Evolutionary conservation across 2,113 vertebrate genomes (phyloP), one percentile per base, ranked within the genome.

Genomic region (Hippocampus guttulatus): DNA sequence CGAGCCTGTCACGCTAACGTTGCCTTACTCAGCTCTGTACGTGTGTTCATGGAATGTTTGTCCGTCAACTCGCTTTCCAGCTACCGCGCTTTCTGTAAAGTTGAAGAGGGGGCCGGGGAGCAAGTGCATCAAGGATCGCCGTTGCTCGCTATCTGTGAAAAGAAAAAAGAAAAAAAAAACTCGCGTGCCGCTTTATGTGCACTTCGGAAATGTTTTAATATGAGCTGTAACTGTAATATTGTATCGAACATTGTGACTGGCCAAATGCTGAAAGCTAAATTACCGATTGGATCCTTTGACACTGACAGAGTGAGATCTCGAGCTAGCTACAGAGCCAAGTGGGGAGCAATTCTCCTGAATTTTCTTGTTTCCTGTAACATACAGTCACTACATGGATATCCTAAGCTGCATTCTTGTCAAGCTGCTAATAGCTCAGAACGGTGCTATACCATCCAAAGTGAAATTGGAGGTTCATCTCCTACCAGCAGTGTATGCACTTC

Each of bases 401-500:
- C 85, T 87, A 88, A 91, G 87, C 88, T 90, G 91, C 90, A 89
- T 91, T 87, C 87, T 89, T 89, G 85, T 88, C 78, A 88, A 89
- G 91, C 89, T 91, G 90, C 90, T 92, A 90, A 87, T 85, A 88
- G 86, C 88, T 77, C 81, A 77, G 87, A 90, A 89, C 85, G 90
- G 89, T 92, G 91, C 88, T 90, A 90, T 88, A 90, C 87, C 87
- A 89, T 91, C 88, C 88, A 88, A 91, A 91, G 88, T 90, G 88
- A 91, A 89, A 91, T 84, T 88, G 89, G 91, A 91, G 90, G 84
- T 85, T 71, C 72, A 86, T 89, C 90, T 91, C 90, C 89, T 90
- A 90, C 91, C 91, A 91, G 85, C 89, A 90, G 90, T 90, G 90
- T 91, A 88, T 91, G 90, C 90, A 92, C 89, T 91, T 91, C 88